Conservation (phyloP, 2,888 invertebrate species). For the Autographa pulchrina region DNA sequence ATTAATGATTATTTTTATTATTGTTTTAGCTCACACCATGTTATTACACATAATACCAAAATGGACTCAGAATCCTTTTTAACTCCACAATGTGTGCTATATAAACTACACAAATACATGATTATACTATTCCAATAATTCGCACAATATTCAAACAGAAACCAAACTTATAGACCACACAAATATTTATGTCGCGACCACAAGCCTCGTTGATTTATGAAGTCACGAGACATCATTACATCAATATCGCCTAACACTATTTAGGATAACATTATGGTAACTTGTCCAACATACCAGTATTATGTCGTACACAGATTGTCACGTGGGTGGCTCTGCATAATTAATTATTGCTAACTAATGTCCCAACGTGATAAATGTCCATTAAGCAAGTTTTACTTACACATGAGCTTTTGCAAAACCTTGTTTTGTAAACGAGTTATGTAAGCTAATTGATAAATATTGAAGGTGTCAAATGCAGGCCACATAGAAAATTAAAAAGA, state of each 20-base stretch:
- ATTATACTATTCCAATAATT: too few species aligned
- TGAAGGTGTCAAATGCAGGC: constrained; percentile 14
- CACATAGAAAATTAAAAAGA: too few species aligned
- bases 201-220: not conserved
- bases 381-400: constrained; percentile 49
- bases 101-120: too few species aligned
- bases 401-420: constrained; percentile 48
- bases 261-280: constrained; percentile 23
- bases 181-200: not conserved
- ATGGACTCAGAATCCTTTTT: too few species aligned
- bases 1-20: not conserved
- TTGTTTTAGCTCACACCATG: not conserved
- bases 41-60: not conserved
- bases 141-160: not conserved
- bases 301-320: constrained; percentile 21
- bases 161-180: not conserved
- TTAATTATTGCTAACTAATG: constrained; percentile 42
- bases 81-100: too few species aligned
- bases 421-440: constrained; percentile 49
- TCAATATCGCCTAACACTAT: not conserved
- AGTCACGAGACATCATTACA: not conserved
- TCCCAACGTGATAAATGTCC: constrained; percentile 56
- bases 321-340: constrained; percentile 48
- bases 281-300: constrained; percentile 23
- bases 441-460: constrained; percentile 27